Evolutionary conservation across 2,113 vertebrate species (phyloP).

Genomic region (Amphiprion percula): DNA sequence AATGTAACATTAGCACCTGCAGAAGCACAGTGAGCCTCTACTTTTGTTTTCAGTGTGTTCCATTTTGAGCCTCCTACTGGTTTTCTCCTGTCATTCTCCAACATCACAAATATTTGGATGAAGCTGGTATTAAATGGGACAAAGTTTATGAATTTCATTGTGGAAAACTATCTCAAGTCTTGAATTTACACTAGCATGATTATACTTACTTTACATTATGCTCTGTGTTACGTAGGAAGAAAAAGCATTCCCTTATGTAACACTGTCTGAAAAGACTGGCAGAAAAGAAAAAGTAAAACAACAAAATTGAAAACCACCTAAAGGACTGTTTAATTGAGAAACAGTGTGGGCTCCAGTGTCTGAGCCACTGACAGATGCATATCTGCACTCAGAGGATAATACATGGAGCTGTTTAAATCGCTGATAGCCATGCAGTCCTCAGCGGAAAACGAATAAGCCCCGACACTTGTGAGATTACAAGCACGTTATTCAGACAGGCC

Average conservation of each 20-base stretch:
- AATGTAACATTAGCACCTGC: slow-evolving; percentile 57
- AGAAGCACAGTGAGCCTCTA: not conserved
- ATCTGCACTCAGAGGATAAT: slow-evolving; percentile 52
- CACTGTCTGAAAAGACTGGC: not conserved
- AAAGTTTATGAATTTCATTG: slow-evolving; percentile 36
- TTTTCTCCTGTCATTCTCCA: slow-evolving; percentile 40
- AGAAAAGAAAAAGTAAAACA: not conserved
- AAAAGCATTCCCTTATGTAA: slow-evolving; percentile 42
- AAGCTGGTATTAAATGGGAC: slow-evolving; percentile 30
- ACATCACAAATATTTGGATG: slow-evolving; percentile 23
- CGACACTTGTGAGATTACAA: slow-evolving; percentile 34
- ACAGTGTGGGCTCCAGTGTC: slow-evolving; percentile 25
- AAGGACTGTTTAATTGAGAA: slow-evolving; percentile 41
- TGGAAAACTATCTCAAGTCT: slow-evolving; percentile 32
- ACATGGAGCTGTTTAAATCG: slow-evolving; percentile 44
- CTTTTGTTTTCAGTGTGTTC: slow-evolving; percentile 39
- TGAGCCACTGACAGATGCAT: slow-evolving; percentile 38
- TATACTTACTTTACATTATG: slow-evolving; percentile 14
- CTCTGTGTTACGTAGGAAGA: slow-evolving; percentile 7
- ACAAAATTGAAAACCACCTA: not conserved
- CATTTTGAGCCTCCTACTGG: slow-evolving; percentile 15
- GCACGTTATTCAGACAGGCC: slow-evolving; percentile 33
- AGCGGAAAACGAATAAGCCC: slow-evolving; percentile 43
- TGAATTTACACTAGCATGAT: slow-evolving; percentile 8
- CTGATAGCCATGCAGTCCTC: slow-evolving; percentile 31